Conservation (phyloP, 2,888 invertebrate species). For the Yponomeuta malinellus region DNA sequence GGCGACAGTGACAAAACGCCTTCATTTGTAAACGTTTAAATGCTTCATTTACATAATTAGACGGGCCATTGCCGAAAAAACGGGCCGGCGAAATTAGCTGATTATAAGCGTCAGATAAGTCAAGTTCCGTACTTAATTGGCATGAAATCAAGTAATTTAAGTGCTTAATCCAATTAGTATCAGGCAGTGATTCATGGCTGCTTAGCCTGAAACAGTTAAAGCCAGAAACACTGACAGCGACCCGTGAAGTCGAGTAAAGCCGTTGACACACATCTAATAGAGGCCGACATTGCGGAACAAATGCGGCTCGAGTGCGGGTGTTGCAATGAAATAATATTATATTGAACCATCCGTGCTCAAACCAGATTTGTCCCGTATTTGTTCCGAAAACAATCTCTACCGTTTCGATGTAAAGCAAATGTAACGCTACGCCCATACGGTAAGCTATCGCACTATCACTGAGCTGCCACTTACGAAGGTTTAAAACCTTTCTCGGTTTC, state of each 20-base stretch:
- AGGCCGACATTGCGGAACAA: too few relatives aligned
- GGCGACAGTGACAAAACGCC: not conserved
- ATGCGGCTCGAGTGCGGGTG: too few relatives aligned
- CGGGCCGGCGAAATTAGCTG: not conserved
- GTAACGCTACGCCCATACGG: too few relatives aligned
- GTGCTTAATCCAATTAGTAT: not conserved
- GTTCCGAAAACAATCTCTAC: too few relatives aligned
- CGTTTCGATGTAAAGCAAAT: too few relatives aligned
- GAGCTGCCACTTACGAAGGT: too few relatives aligned
- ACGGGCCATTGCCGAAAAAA: not conserved
- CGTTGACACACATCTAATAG: too few relatives aligned
- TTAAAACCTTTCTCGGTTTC: too few relatives aligned
- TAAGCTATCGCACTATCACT: too few relatives aligned
- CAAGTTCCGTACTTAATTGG: not conserved
- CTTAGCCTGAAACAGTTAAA: not conserved
- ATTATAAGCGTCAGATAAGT: not conserved
- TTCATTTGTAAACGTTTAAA: not conserved
- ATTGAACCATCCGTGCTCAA: too few relatives aligned
- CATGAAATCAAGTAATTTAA: slow-evolving; percentile 2
- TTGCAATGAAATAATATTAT: too few relatives aligned
- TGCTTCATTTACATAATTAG: not conserved
- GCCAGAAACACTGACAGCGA: not conserved
- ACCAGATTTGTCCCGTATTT: too few relatives aligned
- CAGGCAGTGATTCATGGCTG: not conserved
- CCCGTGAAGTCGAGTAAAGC: not conserved